Conservation (phyloP, 2,888 invertebrate species). For the Bunonema sp. region DNA sequence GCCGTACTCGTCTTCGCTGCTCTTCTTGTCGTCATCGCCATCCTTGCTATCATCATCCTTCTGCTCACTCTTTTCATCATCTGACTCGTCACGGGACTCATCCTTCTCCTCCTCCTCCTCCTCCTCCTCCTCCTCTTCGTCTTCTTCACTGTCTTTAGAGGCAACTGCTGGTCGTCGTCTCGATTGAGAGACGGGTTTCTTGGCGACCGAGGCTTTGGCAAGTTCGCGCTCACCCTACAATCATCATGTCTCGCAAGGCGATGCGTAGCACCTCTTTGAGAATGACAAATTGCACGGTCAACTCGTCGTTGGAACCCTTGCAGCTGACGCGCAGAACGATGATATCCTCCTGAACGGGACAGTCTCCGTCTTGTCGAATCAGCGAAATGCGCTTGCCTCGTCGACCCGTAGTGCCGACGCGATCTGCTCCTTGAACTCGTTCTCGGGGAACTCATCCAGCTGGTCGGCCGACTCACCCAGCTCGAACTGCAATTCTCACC, state of each 20-base stretch:
- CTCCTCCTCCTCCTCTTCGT: background rate
- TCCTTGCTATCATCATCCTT: too few relatives aligned
- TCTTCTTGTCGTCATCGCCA: too few relatives aligned
- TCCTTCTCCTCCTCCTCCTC: conserved; percentile 1
- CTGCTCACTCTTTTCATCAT: background rate
- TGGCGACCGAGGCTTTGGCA: too few relatives aligned
- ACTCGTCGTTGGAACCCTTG: conserved; percentile 13
- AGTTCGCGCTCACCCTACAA: too few relatives aligned
- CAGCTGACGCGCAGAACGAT: conserved; percentile 23
- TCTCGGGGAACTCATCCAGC: conserved; percentile 7
- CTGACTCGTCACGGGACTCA: background rate
- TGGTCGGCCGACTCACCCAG: conserved; percentile 1
- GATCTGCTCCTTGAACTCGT: conserved; percentile 6
- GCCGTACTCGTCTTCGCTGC: too few relatives aligned
- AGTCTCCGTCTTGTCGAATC: background rate
- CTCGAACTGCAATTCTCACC: too few relatives aligned
- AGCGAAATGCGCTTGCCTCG: conserved; percentile 1
- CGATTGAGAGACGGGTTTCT: background rate
- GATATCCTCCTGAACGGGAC: conserved; percentile 18
- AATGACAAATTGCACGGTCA: conserved; percentile 28
- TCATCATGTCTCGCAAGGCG: too few relatives aligned
- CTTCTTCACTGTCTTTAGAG: background rate
- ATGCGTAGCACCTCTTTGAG: conserved; percentile 18
- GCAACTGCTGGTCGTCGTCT: background rate
- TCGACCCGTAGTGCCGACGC: conserved; percentile 5